These are phyloP conservation scores for Salvelinus alpinus DNA, from an alignment of 2,113 vertebrate species.

Conservation along the genomic window DNA sequence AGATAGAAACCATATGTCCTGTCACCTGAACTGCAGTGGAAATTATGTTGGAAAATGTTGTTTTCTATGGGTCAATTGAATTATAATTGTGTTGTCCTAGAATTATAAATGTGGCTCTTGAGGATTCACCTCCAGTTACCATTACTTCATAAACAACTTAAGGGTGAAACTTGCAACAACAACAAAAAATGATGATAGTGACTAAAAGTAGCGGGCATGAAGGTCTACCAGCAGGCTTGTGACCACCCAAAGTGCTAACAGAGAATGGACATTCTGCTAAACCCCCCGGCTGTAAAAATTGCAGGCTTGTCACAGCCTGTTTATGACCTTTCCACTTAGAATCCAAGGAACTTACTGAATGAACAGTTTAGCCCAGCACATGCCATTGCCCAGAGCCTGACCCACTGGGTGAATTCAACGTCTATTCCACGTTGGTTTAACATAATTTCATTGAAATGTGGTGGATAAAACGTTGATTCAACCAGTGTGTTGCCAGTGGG, in stretches of 20 bases:
- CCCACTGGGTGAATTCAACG: too few relatives aligned
- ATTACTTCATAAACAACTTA: background rate
- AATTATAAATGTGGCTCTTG: background rate
- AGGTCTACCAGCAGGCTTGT: background rate
- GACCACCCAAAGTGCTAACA: constrained; percentile 37
- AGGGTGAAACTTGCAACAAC: background rate
- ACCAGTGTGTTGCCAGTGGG: too few relatives aligned
- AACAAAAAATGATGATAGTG: background rate
- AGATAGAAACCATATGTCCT: constrained; percentile 42
- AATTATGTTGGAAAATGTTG: background rate
- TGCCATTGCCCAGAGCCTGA: background rate
- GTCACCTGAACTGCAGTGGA: constrained; percentile 29
- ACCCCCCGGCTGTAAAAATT: constrained; percentile 55
- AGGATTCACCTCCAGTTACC: background rate
- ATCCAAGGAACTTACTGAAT: constrained; percentile 28
- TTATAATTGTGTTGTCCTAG: background rate
- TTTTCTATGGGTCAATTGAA: background rate
- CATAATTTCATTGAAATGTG: too few relatives aligned
- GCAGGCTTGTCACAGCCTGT: constrained; percentile 50
- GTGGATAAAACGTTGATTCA: too few relatives aligned
- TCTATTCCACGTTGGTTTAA: too few relatives aligned
- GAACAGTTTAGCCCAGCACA: constrained; percentile 23
- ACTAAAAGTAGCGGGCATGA: background rate
- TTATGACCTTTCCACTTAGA: constrained; percentile 47
- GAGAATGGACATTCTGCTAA: constrained; percentile 33